Base-by-base conservation (phyloP, 2,888 invertebrate genomes). In the Alentia gelatinosa region DNA sequence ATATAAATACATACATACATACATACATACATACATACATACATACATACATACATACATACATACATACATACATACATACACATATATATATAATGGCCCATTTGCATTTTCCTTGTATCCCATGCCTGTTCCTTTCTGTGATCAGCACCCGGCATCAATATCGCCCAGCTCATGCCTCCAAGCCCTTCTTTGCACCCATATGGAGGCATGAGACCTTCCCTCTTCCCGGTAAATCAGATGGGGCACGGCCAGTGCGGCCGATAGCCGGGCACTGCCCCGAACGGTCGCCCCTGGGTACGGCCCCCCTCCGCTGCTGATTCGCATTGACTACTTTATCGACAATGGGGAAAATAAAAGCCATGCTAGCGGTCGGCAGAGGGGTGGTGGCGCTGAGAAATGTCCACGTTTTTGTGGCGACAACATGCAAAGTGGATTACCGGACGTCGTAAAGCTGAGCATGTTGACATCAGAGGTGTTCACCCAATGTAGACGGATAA, bases 271-370 rank as follows among this genome's bases (percentile, higher is more conserved):
- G n/a, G n/a, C n/a, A n/a, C n/a, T n/a, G 56, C 19, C 56, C 56
- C 56, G 3, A n/a, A 56, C 56, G n/a, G 19, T 3, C 56, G 19
- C 56, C 3, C 19, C 56, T 56, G 1, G 3, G 56, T 56, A 1
- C 74, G 33, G 26, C 74, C 79, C 79, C 35, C 35, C 37, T 1
- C 79, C 23, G 79, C 37, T 1, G 79, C 79, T 79, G 35, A 79
- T 79, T 79, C 79, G 19, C 79, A 79, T 39, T 79, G 79, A 79
- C 79, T 79, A 23, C 79, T 79, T 79, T 79, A 79, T 79, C 79
- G 79, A 79, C 79, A 79, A 79, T 79, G 79, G 79, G 37, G 79
- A 79, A 79, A 79, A 79, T 79, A 79, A 79, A 79, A 79, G 79
- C 79, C 79, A 39, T 79, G 79, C 79, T 79, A 79, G 79, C 37